Evolutionary conservation across 2,113 vertebrate species (phyloP), one percentile per base, ranked within the genome.

Genomic region (Aegithalos caudatus): DNA sequence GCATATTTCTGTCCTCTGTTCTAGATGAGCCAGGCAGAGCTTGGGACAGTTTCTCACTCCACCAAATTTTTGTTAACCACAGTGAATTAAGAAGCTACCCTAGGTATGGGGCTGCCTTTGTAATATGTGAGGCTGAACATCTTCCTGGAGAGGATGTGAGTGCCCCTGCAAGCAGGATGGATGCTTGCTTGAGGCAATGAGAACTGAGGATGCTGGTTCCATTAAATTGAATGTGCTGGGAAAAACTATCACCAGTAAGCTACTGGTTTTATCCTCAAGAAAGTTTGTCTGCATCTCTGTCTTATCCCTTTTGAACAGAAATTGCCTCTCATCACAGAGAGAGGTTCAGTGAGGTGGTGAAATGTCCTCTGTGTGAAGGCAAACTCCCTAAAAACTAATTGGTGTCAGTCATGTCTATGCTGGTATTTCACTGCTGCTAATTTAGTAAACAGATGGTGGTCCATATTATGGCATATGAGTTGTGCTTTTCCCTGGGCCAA

Each of bases 381-480:
- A 45, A 72, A 24, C 24, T 53, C 71, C 76, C 95, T 95, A 69
- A 76, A 79, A 80, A 84, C 51, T 71, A 80, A 84, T 61, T 28
- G 19, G 47, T 85, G 65, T 90, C 85, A 94, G 87, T 97, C 80
- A 92, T 93, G 95, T 93, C 50, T 70, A 11, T 96, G 89, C 95
- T 97, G 95, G 79, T 97, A 91, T 91, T 95, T 98, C 94, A 71
- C 29, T 14, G 29, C 31, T 53, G 93, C 88, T 97, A 93, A 97
- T 96, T 96, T 97, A 95, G 91, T 88, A 93, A 88, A 82, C 97
- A 98, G 97, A 96, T 98, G 97, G 97, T 91, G 76, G 92, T 97
- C 97, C 20, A 21, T 96, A 95, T 87, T 96, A 96, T 8, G 47
- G 73, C 90, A 72, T 62, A 21, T 7, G 73, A 94, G 50, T 40